A percentile compares a stretch with the other conserved stretches of the same genome.
phyloP scores from a whole-genome alignment of 2,888 invertebrate species.

The Belgica antarctica region DNA sequence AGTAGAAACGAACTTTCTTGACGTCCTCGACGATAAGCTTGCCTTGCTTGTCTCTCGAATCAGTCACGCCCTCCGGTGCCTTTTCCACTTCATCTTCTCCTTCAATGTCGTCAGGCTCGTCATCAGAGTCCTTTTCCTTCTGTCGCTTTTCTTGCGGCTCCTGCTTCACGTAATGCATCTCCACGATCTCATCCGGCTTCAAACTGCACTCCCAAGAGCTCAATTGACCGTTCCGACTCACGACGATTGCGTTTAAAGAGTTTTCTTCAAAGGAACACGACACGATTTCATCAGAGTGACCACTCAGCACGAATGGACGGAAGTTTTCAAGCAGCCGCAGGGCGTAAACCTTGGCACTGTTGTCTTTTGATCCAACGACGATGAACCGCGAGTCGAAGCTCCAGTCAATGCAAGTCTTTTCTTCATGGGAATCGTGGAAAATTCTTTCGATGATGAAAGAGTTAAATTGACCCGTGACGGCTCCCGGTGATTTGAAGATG shows the following conservation, averaged over 20 bases:
- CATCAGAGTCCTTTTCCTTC: constrained; percentile 44
- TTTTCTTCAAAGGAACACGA: constrained; percentile 85
- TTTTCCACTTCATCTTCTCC: constrained; percentile 65
- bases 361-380: constrained; percentile 89
- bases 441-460: constrained; percentile 82
- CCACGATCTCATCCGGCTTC: constrained; percentile 51
- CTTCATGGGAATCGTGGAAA: constrained; percentile 78
- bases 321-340: constrained; percentile 74
- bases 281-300: constrained; percentile 81
- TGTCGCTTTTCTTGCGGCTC: constrained; percentile 44
- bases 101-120: constrained; percentile 53
- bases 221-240: constrained; percentile 80
- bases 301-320: constrained; percentile 71
- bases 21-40: constrained; percentile 51
- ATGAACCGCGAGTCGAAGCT: constrained; percentile 84
- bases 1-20: constrained; percentile 58
- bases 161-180: constrained; percentile 41
- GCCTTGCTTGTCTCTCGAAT: constrained; percentile 55
- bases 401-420: constrained; percentile 88
- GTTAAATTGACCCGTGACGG: constrained; percentile 76
- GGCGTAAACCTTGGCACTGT: constrained; percentile 78
- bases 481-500: constrained; percentile 81
- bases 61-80: not conserved
- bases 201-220: constrained; percentile 84
- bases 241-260: constrained; percentile 78